phyloP scores from a whole-genome alignment of 1,140 invertebrate genomes.

The Eciton burchellii region DNA sequence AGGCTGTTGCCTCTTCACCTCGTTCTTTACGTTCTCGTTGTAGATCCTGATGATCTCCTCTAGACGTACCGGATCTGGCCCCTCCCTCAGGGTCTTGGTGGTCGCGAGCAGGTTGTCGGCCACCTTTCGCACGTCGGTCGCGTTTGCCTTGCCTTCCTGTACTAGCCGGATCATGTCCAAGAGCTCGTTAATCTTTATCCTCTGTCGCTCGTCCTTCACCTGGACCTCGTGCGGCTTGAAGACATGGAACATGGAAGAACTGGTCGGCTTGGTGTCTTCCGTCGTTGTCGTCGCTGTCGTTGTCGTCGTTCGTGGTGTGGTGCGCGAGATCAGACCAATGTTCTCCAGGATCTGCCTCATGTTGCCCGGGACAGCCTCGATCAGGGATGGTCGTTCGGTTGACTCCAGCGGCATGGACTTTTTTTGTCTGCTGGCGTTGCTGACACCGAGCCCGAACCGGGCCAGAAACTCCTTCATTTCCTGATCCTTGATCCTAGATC shows the following conservation, averaged over 20 bases:
- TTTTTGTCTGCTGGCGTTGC: slow-evolving; percentile 72
- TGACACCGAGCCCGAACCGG: slow-evolving; percentile 85
- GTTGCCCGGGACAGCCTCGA: slow-evolving; percentile 84
- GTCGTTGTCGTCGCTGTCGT: neutral
- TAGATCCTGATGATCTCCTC: slow-evolving; percentile 83
- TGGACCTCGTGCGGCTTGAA: slow-evolving; percentile 84
- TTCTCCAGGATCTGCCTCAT: slow-evolving; percentile 86
- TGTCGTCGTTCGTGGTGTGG: neutral
- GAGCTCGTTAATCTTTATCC: slow-evolving; percentile 83
- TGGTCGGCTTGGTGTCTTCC: slow-evolving; percentile 48
- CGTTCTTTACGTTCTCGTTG: slow-evolving; percentile 82
- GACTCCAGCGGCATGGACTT: slow-evolving; percentile 78
- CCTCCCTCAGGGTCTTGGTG: slow-evolving; percentile 79
- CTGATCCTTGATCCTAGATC: slow-evolving; percentile 80
- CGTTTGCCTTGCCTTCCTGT: slow-evolving; percentile 81
- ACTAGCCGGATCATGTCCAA: slow-evolving; percentile 84
- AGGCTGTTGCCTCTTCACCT: slow-evolving; percentile 81
- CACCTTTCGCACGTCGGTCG: slow-evolving; percentile 78
- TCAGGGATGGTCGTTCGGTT: slow-evolving; percentile 71
- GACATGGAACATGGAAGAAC: slow-evolving; percentile 77
- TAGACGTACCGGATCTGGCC: slow-evolving; percentile 82
- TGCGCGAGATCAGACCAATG: slow-evolving; percentile 83
- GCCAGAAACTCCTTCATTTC: slow-evolving; percentile 87
- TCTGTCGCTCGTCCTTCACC: slow-evolving; percentile 78
- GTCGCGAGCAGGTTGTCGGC: slow-evolving; percentile 79